Conservation (phyloP, 1,140 invertebrate genomes). For the Apis laboriosa region DNA sequence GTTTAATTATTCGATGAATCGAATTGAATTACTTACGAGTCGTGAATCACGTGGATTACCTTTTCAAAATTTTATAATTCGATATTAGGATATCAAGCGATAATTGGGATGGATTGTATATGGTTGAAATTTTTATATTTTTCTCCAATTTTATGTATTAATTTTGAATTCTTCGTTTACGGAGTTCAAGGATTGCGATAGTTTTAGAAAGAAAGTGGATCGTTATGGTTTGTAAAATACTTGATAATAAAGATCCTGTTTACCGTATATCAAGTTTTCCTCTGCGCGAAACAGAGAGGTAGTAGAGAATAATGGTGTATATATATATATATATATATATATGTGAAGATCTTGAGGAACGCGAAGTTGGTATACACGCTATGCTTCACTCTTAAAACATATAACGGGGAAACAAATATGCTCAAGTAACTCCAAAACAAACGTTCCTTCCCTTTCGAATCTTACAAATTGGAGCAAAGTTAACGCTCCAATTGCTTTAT, state of each 20-base stretch:
- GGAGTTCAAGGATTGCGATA: too few species aligned
- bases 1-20: too few species aligned
- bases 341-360: background rate
- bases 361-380: background rate
- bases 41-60: too few species aligned
- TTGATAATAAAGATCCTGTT: background rate
- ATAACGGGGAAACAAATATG: background rate
- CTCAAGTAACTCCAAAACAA: constrained; percentile 1
- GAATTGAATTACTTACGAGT: too few species aligned
- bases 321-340: too few species aligned
- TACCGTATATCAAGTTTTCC: background rate
- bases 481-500: background rate
- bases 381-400: background rate
- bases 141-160: too few species aligned
- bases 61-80: too few species aligned
- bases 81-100: too few species aligned
- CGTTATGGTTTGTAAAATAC: background rate
- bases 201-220: background rate
- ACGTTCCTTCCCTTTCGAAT: background rate
- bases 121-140: too few species aligned
- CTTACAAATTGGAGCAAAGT: background rate
- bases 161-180: too few species aligned
- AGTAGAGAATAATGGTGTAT: background rate
- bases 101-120: too few species aligned
- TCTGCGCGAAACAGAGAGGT: background rate